Conservation (phyloP, 2,113 vertebrate species). For the Sclerurus mexicanus region DNA sequence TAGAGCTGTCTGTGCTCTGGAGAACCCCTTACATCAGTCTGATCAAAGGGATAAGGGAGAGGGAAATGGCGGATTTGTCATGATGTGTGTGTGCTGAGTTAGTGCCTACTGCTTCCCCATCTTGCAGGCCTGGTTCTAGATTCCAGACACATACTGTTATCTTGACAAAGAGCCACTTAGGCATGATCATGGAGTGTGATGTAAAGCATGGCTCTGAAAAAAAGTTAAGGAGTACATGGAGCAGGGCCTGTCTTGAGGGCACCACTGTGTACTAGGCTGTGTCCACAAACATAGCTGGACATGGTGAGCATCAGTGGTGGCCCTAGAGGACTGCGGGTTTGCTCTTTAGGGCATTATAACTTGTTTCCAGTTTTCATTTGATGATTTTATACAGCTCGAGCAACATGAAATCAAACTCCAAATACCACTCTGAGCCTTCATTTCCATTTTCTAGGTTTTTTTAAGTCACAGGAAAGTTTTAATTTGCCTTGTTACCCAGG, state of each 20-base stretch:
- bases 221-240: background rate
- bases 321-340: background rate
- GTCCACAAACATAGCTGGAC: background rate
- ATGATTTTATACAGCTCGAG: background rate
- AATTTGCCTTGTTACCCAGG: background rate
- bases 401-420: background rate
- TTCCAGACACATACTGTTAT: background rate
- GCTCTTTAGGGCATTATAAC: background rate
- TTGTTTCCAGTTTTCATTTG: background rate
- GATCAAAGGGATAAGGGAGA: background rate
- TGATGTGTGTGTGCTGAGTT: background rate
- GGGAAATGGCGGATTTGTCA: background rate
- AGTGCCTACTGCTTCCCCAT: background rate
- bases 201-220: background rate
- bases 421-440: background rate
- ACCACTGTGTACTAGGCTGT: background rate
- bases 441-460: background rate
- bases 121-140: background rate
- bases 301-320: fast-evolving
- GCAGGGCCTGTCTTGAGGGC: background rate
- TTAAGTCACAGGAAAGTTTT: background rate
- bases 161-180: background rate
- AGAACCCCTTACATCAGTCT: background rate
- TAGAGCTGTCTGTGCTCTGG: background rate
- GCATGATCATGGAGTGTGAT: background rate